Conservation (phyloP, 2,797 vertebrate species). For the Podargus strigoides region DNA sequence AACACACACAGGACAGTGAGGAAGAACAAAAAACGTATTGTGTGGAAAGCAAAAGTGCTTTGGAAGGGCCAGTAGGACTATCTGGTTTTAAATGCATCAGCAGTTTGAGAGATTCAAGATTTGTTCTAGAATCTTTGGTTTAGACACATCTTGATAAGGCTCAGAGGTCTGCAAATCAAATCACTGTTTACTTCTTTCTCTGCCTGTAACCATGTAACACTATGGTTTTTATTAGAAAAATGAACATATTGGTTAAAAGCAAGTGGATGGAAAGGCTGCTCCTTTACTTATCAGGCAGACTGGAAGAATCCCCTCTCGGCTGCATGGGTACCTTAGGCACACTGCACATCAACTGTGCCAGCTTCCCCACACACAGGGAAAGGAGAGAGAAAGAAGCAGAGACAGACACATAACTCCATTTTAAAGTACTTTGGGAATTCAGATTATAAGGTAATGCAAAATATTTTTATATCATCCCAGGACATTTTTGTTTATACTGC, state of each 20-base stretch:
- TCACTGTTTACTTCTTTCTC: not conserved
- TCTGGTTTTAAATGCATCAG: slow-evolving; percentile 16
- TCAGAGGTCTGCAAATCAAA: slow-evolving; percentile 39
- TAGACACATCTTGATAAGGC: not conserved
- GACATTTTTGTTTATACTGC: not conserved
- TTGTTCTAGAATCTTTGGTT: slow-evolving; percentile 2
- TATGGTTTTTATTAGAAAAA: not conserved
- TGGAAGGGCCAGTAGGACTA: slow-evolving; percentile 8
- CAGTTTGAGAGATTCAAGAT: slow-evolving; percentile 6
- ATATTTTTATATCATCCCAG: slow-evolving; percentile 13
- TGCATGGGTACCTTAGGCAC: not conserved
- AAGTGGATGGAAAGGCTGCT: not conserved
- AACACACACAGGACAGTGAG: slow-evolving; percentile 47
- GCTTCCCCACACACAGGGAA: not conserved
- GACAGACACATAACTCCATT: not conserved
- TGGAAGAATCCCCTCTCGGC: not conserved
- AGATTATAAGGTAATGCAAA: not conserved
- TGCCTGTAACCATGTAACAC: not conserved
- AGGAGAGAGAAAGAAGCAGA: not conserved
- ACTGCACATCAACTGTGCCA: not conserved
- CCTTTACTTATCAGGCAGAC: not conserved
- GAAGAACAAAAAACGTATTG: slow-evolving; percentile 68
- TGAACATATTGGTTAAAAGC: not conserved
- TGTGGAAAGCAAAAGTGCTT: slow-evolving; percentile 40
- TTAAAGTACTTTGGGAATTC: not conserved